Conservation (phyloP, 2,888 invertebrate genomes). For the Blastobasis lacticolella region DNA sequence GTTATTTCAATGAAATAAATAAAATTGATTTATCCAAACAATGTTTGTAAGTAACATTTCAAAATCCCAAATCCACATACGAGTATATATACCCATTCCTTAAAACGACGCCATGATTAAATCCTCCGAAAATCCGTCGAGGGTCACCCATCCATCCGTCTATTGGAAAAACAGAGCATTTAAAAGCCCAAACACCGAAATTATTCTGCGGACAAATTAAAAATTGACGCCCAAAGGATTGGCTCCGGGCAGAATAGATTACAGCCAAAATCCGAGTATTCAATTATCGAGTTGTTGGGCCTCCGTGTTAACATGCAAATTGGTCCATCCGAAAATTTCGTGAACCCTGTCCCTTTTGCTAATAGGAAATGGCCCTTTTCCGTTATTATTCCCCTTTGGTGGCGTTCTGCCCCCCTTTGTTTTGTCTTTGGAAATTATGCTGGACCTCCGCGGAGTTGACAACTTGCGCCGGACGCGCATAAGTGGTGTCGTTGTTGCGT, state of each 20-base stretch:
- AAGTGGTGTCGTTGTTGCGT: too few species aligned
- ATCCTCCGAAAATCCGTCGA: too few species aligned
- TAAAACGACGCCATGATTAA: too few species aligned
- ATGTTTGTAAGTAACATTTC: too few species aligned
- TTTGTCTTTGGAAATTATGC: conserved; percentile 47
- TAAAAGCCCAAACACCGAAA: conserved; percentile 4
- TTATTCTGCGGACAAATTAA: conserved; percentile 35
- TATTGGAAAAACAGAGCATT: conserved; percentile 3
- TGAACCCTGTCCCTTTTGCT: conserved; percentile 36
- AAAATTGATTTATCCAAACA: too few species aligned
- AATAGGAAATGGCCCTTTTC: conserved; percentile 62
- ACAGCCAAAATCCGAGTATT: conserved; percentile 43
- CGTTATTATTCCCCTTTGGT: conserved; percentile 47
- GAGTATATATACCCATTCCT: too few species aligned
- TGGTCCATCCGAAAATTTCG: conserved; percentile 52
- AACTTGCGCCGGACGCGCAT: too few species aligned
- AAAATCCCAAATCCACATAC: too few species aligned
- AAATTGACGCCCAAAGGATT: conserved; percentile 32
- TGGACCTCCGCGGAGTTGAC: conserved; percentile 7
- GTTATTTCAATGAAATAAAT: too few species aligned
- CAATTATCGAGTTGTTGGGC: conserved; percentile 50
- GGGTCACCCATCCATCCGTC: background rate
- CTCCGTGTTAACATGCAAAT: conserved; percentile 63
- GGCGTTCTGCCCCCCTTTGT: conserved; percentile 34
- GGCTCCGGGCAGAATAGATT: conserved; percentile 37